These are phyloP conservation scores for Halictus ligatus DNA, from an alignment of 2,888 invertebrate genomes.

Conservation along the genomic window DNA sequence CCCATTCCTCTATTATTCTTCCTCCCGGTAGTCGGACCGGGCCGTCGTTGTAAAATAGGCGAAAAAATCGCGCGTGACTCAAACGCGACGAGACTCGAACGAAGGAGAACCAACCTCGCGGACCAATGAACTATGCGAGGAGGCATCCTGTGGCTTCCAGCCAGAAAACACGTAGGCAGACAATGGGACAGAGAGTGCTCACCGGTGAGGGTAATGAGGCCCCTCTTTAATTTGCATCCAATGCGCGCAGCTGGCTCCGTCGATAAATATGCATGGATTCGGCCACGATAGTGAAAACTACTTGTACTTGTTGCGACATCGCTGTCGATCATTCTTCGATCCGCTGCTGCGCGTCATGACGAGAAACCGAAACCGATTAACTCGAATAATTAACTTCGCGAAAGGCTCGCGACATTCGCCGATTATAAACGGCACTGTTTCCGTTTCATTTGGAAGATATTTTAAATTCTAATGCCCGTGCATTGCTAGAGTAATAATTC, in stretches of 20 bases:
- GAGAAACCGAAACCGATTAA: neutral
- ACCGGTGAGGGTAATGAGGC: constrained; percentile 58
- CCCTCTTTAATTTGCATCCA: constrained; percentile 71
- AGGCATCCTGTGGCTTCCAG: constrained; percentile 29
- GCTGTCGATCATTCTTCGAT: constrained; percentile 34
- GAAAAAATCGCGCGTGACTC: constrained; percentile 69
- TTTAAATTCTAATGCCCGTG: neutral
- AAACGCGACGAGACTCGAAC: constrained; percentile 59
- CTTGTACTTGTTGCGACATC: constrained; percentile 30
- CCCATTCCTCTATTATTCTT: constrained; percentile 19
- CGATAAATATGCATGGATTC: constrained; percentile 72
- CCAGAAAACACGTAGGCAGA: constrained; percentile 75
- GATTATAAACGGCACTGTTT: neutral
- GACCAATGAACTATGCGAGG: constrained; percentile 55
- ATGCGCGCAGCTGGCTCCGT: constrained; percentile 59
- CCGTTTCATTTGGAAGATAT: neutral
- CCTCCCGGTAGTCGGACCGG: constrained; percentile 20
- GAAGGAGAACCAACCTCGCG: constrained; percentile 26
- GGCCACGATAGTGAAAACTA: constrained; percentile 54
- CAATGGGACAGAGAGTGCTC: constrained; percentile 73
- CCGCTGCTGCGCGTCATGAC: neutral
- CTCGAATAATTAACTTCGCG: neutral
- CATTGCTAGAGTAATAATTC: neutral
- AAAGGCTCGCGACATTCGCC: neutral
- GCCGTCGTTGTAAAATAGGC: constrained; percentile 64